These are phyloP conservation scores for Himalopsyche tibetana DNA, from an alignment of 2,888 invertebrate genomes.

Conservation along the genomic window DNA sequence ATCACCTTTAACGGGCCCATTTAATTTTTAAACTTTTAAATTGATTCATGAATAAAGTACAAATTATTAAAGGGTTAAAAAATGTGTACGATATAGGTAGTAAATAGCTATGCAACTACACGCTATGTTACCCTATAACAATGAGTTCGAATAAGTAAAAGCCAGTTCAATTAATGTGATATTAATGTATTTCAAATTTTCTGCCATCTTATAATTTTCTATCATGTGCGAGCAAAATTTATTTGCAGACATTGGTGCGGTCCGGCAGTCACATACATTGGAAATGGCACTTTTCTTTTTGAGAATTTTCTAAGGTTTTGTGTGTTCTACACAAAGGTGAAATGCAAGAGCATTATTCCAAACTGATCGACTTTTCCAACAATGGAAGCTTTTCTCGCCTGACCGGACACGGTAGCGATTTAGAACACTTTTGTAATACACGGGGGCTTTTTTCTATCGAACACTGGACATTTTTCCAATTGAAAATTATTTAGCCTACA, in stretches of 20 bases:
- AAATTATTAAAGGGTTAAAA: too few relatives aligned
- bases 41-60: too few relatives aligned
- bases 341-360: constrained; percentile 57
- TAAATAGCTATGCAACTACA: too few relatives aligned
- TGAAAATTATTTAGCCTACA: too few relatives aligned
- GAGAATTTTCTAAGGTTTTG: constrained; percentile 48
- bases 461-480: background rate
- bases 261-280: constrained; percentile 31
- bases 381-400: constrained; percentile 59
- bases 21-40: too few relatives aligned
- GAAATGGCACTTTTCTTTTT: background rate
- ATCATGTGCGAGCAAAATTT: background rate
- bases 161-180: too few relatives aligned
- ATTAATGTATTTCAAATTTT: too few relatives aligned
- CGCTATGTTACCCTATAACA: too few relatives aligned
- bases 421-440: constrained; percentile 9
- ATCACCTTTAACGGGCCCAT: too few relatives aligned
- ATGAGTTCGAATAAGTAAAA: too few relatives aligned
- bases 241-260: background rate
- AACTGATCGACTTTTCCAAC: constrained; percentile 63
- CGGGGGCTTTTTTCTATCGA: background rate
- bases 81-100: too few relatives aligned
- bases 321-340: constrained; percentile 59
- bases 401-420: constrained; percentile 44
- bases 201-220: too few relatives aligned